Evolutionary conservation across 1,140 invertebrate genomes (phyloP), one percentile per base, ranked within the genome.

Genomic region (Drosophila kohkoa): DNA sequence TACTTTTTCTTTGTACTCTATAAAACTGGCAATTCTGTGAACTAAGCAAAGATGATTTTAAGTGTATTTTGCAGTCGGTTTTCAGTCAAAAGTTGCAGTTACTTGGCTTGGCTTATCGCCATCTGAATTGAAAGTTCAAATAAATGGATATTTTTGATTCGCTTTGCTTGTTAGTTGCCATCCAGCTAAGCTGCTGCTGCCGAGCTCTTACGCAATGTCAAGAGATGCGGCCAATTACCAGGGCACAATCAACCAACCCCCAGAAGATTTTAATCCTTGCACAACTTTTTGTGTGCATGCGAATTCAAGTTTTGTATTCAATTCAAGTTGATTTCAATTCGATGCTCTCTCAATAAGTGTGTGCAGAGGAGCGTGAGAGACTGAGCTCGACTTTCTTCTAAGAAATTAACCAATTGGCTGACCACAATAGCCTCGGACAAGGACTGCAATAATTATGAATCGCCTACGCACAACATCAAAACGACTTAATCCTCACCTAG

Each of bases 391-490:
- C 66, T 80, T 87, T 83, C 83, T 88, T 80, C 74, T 89, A 81
- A 81, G 85, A 88, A 88, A 88, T 88, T 88, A 85, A 88, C 85
- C 83, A 89, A 88, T 88, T 88, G 83, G 78, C 83, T 89, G 74
- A 75, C 83, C 85, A 86, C 81, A 85, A 87, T 71, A 74, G 71
- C 77, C 66, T 59, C 59, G 64, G 64, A 48, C 80, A 79, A 82
- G 64, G 74, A 52, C 58, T 57, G 60, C 41, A 70, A 76, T 76
- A 76, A 76, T 76, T 76, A 76, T 76, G 68, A 76, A 73, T 60
- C 62, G 74, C 69, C 54, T 72, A 72, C 68, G 62, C 74, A 76
- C 62, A 76, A 88, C 83, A 88, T 88, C 83, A 88, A 83, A 88
- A 88, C 83, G 83, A 89, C 88, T 83, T 88, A 88, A 88, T 88